These are phyloP conservation scores for Euplexia lucipara DNA, from an alignment of 2,888 invertebrate genomes.

Conservation along the genomic window DNA sequence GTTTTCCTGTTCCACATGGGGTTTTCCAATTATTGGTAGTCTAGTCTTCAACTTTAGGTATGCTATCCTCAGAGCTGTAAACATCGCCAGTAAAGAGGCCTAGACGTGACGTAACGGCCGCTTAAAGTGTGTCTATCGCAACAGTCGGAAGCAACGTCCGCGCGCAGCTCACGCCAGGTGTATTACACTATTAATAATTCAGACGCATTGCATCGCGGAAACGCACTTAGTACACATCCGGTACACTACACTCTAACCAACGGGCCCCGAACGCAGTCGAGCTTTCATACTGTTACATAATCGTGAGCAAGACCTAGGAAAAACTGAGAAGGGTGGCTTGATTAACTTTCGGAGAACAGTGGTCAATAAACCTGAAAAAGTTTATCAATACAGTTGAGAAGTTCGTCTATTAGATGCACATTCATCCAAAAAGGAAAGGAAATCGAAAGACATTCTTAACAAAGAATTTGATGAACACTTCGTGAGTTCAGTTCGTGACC, in stretches of 20 bases:
- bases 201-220: conserved; percentile 72
- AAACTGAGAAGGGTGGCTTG: neutral
- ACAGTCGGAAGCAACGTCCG: conserved; percentile 33
- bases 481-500: conserved; percentile 15
- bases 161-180: conserved; percentile 39
- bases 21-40: neutral
- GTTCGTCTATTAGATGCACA: neutral
- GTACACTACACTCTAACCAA: conserved; percentile 43
- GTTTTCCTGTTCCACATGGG: conserved; percentile 1
- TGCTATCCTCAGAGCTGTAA: neutral
- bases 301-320: neutral
- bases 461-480: neutral
- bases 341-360: neutral
- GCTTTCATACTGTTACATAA: neutral
- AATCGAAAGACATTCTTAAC: neutral
- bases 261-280: conserved; percentile 2
- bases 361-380: neutral
- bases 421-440: neutral
- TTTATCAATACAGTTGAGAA: neutral
- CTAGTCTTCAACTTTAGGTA: neutral
- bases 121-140: conserved; percentile 1
- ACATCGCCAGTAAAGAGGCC: conserved; percentile 1
- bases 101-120: neutral
- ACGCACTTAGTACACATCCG: conserved; percentile 73
- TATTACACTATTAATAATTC: conserved; percentile 68